Base-by-base conservation (phyloP, 1,140 invertebrate species). In the Drosophila subobscura region DNA sequence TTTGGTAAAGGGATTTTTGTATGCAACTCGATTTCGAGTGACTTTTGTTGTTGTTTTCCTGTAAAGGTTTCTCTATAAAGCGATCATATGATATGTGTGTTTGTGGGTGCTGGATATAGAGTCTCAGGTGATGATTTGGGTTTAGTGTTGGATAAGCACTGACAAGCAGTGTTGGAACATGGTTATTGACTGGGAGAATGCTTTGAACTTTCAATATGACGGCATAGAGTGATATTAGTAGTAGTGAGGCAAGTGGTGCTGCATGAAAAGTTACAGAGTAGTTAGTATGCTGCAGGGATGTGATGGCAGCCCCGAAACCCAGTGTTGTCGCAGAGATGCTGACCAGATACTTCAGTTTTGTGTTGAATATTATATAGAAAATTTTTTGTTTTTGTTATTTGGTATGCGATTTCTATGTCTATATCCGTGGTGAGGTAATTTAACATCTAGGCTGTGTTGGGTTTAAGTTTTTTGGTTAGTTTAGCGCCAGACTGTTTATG, bases 21-120 rank as follows among this genome's bases (percentile, higher is more conserved):
- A 33, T 52, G 29, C 45, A 51, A 42, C 40, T 64, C 40, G 53
- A 22, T 8, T 22, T 22, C 5, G 33, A 53, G 33, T 14, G 33
- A 20, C 14, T 56, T 1, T 57, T 53, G 14, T 20, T 72, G 57
- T 75, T 49, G 14, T 53, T 75, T 64, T 75, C 33, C 10, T 37
- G 33, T 68, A 68, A 68, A 55, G 65, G 50, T 68, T 56, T 47
- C 44, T 49, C 51, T 68, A 68, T 68, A 68, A 68, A 68, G 65
- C 65, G 50, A 37, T 71, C 58, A 54, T 54, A 71, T 71, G 67
- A 71, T 71, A 71, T 71, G 67, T 71, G 44, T 64, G 53, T 47
- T 53, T 46, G 65, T 54, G 42, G n/a, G 44, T 8, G 64, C 40
- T 42, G 22, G 3, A 54, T 37, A 16, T 46, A 46, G 25, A 44